phyloP scores from a whole-genome alignment of 2,797 vertebrate species.

The Poeciliopsis turneri region DNA sequence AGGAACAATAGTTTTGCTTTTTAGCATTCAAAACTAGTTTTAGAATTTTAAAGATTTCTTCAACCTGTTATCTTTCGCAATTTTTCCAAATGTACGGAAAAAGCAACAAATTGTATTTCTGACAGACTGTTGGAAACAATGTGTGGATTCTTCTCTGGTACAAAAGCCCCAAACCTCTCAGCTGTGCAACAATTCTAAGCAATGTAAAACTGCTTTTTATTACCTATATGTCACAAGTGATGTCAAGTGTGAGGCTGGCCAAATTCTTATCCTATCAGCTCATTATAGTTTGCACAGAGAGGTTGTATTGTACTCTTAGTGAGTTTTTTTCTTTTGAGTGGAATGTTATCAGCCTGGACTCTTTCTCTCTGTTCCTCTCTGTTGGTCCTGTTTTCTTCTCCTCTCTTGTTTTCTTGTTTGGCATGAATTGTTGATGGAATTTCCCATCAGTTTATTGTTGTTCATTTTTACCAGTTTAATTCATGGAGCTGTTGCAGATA shows the following conservation, averaged over 20 bases:
- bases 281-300: slow-evolving; percentile 13
- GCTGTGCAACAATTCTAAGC: neutral
- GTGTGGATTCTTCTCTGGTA: neutral
- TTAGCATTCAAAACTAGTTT: neutral
- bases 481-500: neutral
- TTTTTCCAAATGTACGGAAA: neutral
- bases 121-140: neutral
- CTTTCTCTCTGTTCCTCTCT: neutral
- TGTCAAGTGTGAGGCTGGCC: slow-evolving; percentile 5
- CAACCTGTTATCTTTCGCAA: neutral
- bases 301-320: slow-evolving; percentile 11
- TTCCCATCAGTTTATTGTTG: neutral
- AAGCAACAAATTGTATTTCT: neutral
- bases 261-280: slow-evolving; percentile 28
- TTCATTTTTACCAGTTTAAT: neutral
- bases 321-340: slow-evolving; percentile 5
- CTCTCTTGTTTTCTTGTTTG: slow-evolving; percentile 2
- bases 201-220: neutral
- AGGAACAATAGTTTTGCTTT: neutral
- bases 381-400: neutral
- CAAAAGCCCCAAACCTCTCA: neutral
- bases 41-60: neutral
- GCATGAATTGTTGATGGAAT: neutral
- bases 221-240: neutral
- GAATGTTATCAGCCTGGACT: slow-evolving; percentile 27